Base-by-base conservation (phyloP, 2,888 invertebrate species). In the Allygus modestus region DNA sequence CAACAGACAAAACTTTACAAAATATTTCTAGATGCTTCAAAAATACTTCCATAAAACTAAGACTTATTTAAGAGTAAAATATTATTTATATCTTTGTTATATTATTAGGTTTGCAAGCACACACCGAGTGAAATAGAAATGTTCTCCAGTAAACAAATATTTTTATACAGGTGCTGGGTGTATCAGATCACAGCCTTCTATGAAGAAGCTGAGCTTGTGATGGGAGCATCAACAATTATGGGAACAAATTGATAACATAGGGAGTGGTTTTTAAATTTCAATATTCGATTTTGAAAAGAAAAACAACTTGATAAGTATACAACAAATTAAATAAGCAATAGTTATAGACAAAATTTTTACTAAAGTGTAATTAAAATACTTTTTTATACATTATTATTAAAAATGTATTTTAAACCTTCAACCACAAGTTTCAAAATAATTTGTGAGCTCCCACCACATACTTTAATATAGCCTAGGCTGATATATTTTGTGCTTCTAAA, bases 401-500 rank as follows among this genome's bases (percentile, higher is more conserved):
- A n/a, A n/a, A n/a, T n/a, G n/a, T n/a, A n/a, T n/a, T n/a, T n/a
- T n/a, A n/a, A n/a, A n/a, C n/a, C n/a, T n/a, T n/a, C n/a, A n/a
- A n/a, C n/a, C n/a, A n/a, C n/a, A n/a, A n/a, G n/a, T n/a, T n/a
- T n/a, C n/a, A n/a, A 37, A 37, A 37, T 46, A 9, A 46, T 1
- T 46, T 11, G 46, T 23, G 5, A n/a, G 58, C 79, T 79, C 79
- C 58, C 79, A 79, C 58, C 58, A 79, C 58, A 51, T 17, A 20
- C 17, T 77, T 23, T 28, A 26, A 11, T 33, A 37, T 73, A 58
- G 33, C 46, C 79, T 79, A 58, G 79, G 54, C 58, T 79, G 79
- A 79, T 79, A 79, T 58, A 79, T 58, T 73, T 79, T 79, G 79
- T 79, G 79, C 79, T 79, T 79, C 58, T 79, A 79, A 79, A 79